Evolutionary conservation across 2,888 invertebrate species (phyloP), one percentile per base, ranked within the genome.

Genomic region (Leptopilina syphax): DNA sequence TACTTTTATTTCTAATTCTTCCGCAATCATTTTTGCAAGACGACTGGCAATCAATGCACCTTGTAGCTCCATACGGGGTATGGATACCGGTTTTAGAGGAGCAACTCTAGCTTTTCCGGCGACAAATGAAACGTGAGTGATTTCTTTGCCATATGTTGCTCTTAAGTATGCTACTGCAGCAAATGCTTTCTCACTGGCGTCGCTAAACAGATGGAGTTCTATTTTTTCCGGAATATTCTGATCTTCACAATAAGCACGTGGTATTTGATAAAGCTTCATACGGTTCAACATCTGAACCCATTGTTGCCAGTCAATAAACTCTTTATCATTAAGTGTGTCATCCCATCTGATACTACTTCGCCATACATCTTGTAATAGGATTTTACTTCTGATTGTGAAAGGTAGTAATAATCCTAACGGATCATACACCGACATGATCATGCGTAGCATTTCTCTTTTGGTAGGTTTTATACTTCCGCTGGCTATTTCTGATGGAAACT

Each of bases 31-130:
- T 65, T 76, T 77, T 2, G 79, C 77, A 12, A 79, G n/a, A 7
- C 79, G 65, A n/a, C 68, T 63, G 0, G 65, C 79, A 9, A 79
- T 27, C 7, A 81, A 44, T 0, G 78, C 80, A 0, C 68, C 78
- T 57, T 76, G 77, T 12, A 78, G 24, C 47, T 81, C 78, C 12
- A 81, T 47, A 41, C 76, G 44, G 13, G 80, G 80, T 2, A 80
- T 78, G 1, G 80, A 76, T 0, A 41, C 34, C 0, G 79, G 81
- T 54, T 70, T 77, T 10, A 79, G 63, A 12, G 81, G 77, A 10
- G 78, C 78, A 5, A 79, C 78, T n/a, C 79, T 60, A 12, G 27
- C 63, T 57, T 65, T 73, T 18, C 50, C 63, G 1, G 41, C 50
- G 10, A 80, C 13, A 24, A 78, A 76, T 9, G 68, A 57, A 0